Base-by-base conservation (phyloP, 2,797 vertebrate genomes). In the Rhodeus uyekii region DNA sequence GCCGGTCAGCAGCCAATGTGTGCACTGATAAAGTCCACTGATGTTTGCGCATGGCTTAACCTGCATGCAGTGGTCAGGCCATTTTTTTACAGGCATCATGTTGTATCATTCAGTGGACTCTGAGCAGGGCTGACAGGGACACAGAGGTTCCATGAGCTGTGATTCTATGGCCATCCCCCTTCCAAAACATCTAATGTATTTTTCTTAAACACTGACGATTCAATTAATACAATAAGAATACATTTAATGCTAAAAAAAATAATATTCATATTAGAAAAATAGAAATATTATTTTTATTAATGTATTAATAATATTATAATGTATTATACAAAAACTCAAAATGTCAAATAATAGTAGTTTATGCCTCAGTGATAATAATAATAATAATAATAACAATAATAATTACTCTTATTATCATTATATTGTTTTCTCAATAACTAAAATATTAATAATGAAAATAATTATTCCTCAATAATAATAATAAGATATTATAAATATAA, bases 21-120 rank as follows among this genome's bases (percentile, higher is more conserved):
- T 50, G 36, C 6, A 14, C 18, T 34, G 78, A n/a, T 60, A 27
- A 53, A 65, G 73, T 58, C 64, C 4, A 13, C 42, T 58, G 38
- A 71, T 79, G 79, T 84, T 78, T 78, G 42, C 61, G 65, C 64
- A 73, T 82, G 83, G 64, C 72, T 84, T 78, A 69, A 64, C 83
- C 71, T 74, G 80, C 50, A 42, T 60, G 27, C 3, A 3, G 53
- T 38, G 44, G 24, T 36, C 34, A 71, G 44, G 61, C 60, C 42
- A 42, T 58, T 55, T 36, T 76, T 77, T 73, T 58, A 74, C 74
- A 63, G 38, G 61, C 73, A 68, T 81, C 81, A 78, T 76, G 76
- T 42, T 80, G 48, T 60, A 84, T 78, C 84, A 69, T 63, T 81
- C 68, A 83, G 39, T n/a, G 34, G 16, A 44, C 24, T 27, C 64